Conservation (phyloP, 1,140 invertebrate species). For the Eubasilissa regina region DNA sequence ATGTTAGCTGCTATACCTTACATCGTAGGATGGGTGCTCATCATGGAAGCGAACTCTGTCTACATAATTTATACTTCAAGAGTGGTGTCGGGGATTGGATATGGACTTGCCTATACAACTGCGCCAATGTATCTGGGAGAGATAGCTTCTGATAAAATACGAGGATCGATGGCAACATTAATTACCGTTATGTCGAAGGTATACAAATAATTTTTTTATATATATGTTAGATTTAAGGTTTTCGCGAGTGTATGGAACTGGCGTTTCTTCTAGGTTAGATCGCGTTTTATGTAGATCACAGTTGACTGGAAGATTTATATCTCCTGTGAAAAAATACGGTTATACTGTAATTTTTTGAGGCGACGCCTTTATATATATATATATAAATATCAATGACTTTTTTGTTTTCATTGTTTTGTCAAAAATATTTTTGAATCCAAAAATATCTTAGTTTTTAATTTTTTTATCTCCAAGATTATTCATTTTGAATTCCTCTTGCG, state of each 20-base stretch:
- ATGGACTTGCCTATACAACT: constrained; percentile 78
- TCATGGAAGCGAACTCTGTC: constrained; percentile 72
- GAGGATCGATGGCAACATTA: constrained; percentile 80
- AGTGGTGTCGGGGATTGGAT: constrained; percentile 76
- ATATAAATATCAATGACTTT: background rate
- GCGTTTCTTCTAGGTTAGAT: too few species aligned
- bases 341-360: too few species aligned
- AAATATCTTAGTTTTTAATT: too few species aligned
- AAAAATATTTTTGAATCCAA: too few species aligned
- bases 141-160: constrained; percentile 78
- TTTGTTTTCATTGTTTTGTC: background rate
- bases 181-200: constrained; percentile 77
- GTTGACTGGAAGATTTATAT: too few species aligned
- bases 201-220: constrained; percentile 3
- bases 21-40: constrained; percentile 78
- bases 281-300: too few species aligned
- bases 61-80: constrained; percentile 72
- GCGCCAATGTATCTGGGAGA: constrained; percentile 80
- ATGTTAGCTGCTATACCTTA: constrained; percentile 75
- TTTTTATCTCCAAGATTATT: too few species aligned
- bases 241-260: too few species aligned
- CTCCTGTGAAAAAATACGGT: too few species aligned
- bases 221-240: too few species aligned
- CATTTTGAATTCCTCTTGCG: too few species aligned
- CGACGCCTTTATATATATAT: background rate